A percentile compares a stretch with the other conserved stretches of the same genome.
These are phyloP conservation scores for Muscicapa comitata DNA, from an alignment of 2,797 vertebrate species.

Conservation along the genomic window DNA sequence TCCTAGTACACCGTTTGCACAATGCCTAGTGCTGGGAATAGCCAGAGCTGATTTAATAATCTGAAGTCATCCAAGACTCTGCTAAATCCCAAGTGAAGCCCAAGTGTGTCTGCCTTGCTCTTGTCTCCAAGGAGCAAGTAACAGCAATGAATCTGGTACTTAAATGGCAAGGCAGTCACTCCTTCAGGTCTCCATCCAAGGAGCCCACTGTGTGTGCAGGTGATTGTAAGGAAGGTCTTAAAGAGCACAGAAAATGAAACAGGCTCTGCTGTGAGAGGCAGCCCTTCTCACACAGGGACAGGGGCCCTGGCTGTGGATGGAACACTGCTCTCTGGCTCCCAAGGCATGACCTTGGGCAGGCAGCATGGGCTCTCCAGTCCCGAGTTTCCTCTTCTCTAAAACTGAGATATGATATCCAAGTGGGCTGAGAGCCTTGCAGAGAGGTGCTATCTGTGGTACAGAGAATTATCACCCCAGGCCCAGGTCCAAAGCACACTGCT, in stretches of 20 bases:
- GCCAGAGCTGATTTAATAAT: neutral
- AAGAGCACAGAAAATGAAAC: neutral
- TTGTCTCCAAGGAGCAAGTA: neutral
- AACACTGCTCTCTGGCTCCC: neutral
- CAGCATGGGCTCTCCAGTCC: neutral
- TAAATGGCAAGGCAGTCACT: neutral
- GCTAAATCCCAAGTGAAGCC: neutral
- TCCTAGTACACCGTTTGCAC: neutral
- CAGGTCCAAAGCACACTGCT: neutral
- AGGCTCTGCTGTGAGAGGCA: neutral
- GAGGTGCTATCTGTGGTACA: neutral
- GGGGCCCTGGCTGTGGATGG: neutral
- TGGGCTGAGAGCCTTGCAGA: slow-evolving; percentile 30
- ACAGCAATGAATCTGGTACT: neutral
- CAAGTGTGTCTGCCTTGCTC: neutral
- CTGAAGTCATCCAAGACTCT: neutral
- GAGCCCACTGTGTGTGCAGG: neutral
- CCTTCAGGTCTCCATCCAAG: neutral
- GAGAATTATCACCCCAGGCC: neutral
- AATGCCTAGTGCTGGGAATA: neutral
- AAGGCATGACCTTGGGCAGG: neutral
- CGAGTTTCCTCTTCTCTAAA: slow-evolving; percentile 17
- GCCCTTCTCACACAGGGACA: neutral
- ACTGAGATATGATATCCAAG: neutral
- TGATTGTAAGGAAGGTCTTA: neutral